phyloP scores from a whole-genome alignment of 2,113 vertebrate species.

The Vulpes ferrilata region DNA sequence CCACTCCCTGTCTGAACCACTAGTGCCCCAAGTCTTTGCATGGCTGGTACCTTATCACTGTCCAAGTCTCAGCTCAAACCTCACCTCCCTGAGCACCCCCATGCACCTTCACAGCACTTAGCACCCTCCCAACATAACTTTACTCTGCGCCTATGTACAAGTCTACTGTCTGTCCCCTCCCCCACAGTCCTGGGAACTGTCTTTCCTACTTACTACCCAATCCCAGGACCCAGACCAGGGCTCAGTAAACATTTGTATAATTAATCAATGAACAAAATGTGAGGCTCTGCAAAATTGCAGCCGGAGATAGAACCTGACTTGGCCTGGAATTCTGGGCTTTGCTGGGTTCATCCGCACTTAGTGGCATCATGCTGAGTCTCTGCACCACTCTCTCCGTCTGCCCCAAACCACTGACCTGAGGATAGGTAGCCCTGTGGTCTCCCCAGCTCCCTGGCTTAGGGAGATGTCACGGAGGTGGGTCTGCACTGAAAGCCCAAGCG shows the following conservation, averaged over 20 bases:
- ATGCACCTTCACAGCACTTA: not conserved
- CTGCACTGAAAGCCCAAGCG: not conserved
- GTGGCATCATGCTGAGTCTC: rapidly evolving
- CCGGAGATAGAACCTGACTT: not conserved
- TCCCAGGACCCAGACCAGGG: not conserved
- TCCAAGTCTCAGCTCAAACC: not conserved
- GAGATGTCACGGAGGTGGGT: not conserved
- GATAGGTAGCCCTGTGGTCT: not conserved
- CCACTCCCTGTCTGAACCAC: not conserved
- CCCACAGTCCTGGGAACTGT: not conserved
- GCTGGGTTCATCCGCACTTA: not conserved
- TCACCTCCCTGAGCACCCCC: not conserved
- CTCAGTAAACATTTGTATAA: not conserved
- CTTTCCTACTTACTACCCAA: not conserved
- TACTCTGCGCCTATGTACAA: not conserved
- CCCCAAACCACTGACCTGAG: not conserved
- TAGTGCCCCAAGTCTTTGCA: not conserved
- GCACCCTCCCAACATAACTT: not conserved
- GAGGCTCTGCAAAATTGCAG: not conserved
- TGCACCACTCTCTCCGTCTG: too few species aligned
- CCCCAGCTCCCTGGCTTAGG: not conserved
- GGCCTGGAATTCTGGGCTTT: not conserved
- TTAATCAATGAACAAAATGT: not conserved
- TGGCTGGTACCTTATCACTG: not conserved
- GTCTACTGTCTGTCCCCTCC: not conserved